A percentile compares a stretch with the other conserved stretches of the same genome.
Evolutionary conservation across 2,888 invertebrate genomes (phyloP).

Genomic region (Habrosyne pyritoides): DNA sequence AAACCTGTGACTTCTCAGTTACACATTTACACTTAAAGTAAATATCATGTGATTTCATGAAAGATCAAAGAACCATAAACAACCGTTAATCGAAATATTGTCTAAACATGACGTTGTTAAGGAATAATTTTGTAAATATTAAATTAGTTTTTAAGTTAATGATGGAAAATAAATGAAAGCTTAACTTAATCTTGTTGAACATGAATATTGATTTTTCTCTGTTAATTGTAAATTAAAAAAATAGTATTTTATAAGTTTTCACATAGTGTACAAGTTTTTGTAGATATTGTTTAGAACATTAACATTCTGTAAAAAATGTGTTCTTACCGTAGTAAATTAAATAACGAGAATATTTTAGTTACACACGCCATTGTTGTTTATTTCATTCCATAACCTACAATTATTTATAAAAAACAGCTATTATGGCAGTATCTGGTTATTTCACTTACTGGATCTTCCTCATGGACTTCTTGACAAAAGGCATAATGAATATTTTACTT

Average conservation of each 20-base stretch:
- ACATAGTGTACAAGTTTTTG: conserved; percentile 83
- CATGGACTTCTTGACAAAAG: too few relatives aligned
- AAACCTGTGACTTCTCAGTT: background rate
- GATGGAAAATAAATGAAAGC: conserved; percentile 51
- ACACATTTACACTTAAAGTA: background rate
- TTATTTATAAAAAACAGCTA: background rate
- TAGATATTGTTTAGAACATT: conserved; percentile 81
- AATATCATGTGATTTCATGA: background rate
- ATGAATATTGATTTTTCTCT: conserved; percentile 77
- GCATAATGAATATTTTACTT: too few relatives aligned
- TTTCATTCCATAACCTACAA: conserved; percentile 34
- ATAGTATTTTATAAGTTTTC: conserved; percentile 75
- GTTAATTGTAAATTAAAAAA: conserved; percentile 79
- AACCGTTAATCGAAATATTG: conserved; percentile 56
- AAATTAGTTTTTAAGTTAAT: conserved; percentile 63
- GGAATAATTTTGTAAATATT: conserved; percentile 70
- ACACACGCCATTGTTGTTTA: conserved; percentile 70
- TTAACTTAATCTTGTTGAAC: conserved; percentile 82
- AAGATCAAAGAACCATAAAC: conserved; percentile 12
- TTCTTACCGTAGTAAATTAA: conserved; percentile 84
- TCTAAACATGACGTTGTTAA: conserved; percentile 73
- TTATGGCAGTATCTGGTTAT: background rate
- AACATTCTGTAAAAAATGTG: conserved; percentile 84
- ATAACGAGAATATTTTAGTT: conserved; percentile 84
- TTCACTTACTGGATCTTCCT: too few relatives aligned